These are phyloP conservation scores for Xanthostigma xanthostigma DNA, from an alignment of 2,888 invertebrate genomes.

Conservation along the genomic window DNA sequence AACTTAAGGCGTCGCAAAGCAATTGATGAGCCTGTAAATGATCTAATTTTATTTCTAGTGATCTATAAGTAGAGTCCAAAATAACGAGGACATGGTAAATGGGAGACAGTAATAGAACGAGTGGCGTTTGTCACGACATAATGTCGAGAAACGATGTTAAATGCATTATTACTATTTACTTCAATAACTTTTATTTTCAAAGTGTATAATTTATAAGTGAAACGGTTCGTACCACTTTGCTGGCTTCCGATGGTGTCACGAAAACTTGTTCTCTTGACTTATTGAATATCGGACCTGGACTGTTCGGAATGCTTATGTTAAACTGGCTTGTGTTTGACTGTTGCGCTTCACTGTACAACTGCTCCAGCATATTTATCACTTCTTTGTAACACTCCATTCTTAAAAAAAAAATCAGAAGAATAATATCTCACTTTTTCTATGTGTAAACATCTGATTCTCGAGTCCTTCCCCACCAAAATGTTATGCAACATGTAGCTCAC, in stretches of 20 bases:
- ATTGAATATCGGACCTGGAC: constrained; percentile 22
- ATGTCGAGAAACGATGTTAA: no score
- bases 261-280: constrained; percentile 5
- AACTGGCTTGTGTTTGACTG: constrained; percentile 6
- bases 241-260: constrained; percentile 3
- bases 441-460: no score
- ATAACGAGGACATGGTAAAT: no score
- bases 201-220: no score
- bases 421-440: background rate
- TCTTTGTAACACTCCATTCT: constrained; percentile 84
- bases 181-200: no score
- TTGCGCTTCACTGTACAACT: constrained; percentile 41
- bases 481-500: background rate
- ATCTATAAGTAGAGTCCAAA: no score
- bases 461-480: no score
- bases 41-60: no score
- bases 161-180: no score
- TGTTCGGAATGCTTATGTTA: constrained; percentile 23
- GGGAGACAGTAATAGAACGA: no score
- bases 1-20: constrained; percentile 48
- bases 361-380: constrained; percentile 63
- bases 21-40: constrained; percentile 34
- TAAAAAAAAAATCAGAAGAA: constrained; percentile 16
- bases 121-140: no score
- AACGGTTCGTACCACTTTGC: constrained; percentile 2